Evolutionary conservation across 1,140 invertebrate genomes (phyloP).

Genomic region (Zaprionus africanus): DNA sequence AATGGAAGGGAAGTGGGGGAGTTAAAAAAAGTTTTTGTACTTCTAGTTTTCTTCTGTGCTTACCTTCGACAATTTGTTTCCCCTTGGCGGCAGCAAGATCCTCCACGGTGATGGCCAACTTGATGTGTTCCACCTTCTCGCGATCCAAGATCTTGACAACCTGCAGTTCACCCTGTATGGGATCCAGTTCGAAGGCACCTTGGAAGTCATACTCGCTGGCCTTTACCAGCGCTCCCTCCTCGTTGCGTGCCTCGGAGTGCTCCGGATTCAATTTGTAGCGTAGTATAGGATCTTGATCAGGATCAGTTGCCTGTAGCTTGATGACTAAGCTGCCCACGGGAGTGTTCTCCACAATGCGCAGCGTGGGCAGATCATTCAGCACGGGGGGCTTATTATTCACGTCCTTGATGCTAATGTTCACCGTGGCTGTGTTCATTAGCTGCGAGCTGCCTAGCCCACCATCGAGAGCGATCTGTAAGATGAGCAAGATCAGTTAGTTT

Average conservation of each 20-base stretch:
- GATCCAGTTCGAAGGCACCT: constrained; percentile 89
- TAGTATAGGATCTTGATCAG: constrained; percentile 90
- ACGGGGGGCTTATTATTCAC: constrained; percentile 95
- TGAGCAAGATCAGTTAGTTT: background rate
- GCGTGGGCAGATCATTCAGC: constrained; percentile 88
- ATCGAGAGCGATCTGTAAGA: constrained; percentile 89
- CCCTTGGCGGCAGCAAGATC: constrained; percentile 92
- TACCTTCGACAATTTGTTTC: constrained; percentile 89
- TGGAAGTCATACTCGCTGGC: constrained; percentile 90
- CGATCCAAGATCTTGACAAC: constrained; percentile 90
- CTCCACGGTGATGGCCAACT: constrained; percentile 91
- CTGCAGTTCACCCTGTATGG: constrained; percentile 90
- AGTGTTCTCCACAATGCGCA: constrained; percentile 89
- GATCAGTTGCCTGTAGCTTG: constrained; percentile 90
- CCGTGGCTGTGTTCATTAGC: constrained; percentile 88
- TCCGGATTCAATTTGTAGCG: constrained; percentile 90
- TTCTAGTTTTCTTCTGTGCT: background rate
- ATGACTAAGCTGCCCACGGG: constrained; percentile 89
- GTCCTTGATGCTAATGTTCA: constrained; percentile 94
- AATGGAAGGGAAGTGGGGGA: background rate
- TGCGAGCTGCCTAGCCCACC: constrained; percentile 93
- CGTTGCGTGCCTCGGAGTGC: constrained; percentile 91
- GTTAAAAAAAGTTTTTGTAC: background rate
- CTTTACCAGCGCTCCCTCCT: constrained; percentile 90
- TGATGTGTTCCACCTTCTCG: constrained; percentile 92